Evolutionary conservation across 64 coral and sea anemone genomes (phyloP).

Genomic region (Montipora efflorescens): DNA sequence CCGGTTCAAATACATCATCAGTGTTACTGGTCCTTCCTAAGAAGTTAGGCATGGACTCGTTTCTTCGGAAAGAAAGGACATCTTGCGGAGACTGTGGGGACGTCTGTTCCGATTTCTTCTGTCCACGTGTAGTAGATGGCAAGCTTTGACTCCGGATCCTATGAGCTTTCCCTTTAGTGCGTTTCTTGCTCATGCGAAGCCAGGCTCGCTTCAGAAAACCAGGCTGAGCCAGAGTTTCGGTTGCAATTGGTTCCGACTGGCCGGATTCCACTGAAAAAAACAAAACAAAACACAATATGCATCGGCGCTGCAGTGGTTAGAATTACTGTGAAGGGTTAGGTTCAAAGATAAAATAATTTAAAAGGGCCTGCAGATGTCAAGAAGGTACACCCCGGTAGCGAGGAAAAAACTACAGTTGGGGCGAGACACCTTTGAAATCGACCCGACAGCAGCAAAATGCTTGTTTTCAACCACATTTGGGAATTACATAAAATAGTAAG

Average conservation of each 20-base stretch:
- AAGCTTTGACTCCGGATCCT: conserved; percentile 54
- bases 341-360: too few relatives aligned
- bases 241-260: conserved; percentile 1
- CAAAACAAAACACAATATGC: background rate
- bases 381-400: too few relatives aligned
- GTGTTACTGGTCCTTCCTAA: background rate
- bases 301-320: too few relatives aligned
- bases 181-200: conserved; percentile 45
- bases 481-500: too few relatives aligned
- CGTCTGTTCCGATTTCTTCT: background rate
- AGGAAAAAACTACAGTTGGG: too few relatives aligned
- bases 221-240: background rate
- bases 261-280: background rate
- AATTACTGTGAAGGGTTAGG: too few relatives aligned
- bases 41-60: conserved; percentile 3
- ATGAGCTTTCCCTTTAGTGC: background rate
- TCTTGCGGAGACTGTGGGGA: background rate
- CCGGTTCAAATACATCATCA: conserved; percentile 1
- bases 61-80: conserved; percentile 1
- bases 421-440: too few relatives aligned
- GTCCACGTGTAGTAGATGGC: background rate
- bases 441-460: too few relatives aligned
- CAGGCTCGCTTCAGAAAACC: conserved; percentile 62
- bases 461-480: too few relatives aligned
- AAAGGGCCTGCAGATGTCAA: too few relatives aligned